Percentiles rank a stretch among this genome's conserved stretches.
Evolutionary conservation across 2,888 invertebrate species (phyloP).

Genomic region (Loripinus fragilis): DNA sequence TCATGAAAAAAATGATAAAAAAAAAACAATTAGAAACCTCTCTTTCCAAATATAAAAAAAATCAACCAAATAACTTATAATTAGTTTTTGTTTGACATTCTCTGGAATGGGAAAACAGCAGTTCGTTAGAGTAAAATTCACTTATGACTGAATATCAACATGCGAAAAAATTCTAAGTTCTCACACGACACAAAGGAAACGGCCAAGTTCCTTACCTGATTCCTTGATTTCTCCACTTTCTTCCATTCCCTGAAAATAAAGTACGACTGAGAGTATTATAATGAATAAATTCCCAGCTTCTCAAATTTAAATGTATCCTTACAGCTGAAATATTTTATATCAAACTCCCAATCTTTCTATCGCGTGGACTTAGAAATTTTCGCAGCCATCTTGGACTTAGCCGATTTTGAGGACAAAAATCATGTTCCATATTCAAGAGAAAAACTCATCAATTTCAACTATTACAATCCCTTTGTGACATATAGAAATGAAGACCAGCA

Average conservation of each 20-base stretch:
- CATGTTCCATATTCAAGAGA: constrained; percentile 30
- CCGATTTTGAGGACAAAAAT: constrained; percentile 60
- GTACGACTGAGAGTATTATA: background rate
- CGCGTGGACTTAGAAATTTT: constrained; percentile 77
- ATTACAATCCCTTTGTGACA: background rate
- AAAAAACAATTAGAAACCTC: too few species aligned
- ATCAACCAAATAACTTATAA: too few species aligned
- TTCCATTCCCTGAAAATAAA: constrained; percentile 50
- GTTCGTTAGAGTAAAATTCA: too few species aligned
- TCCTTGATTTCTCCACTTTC: constrained; percentile 40
- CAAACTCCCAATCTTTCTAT: constrained; percentile 39
- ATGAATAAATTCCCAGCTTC: background rate
- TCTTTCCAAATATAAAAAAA: too few species aligned
- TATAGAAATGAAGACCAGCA: constrained; percentile 30
- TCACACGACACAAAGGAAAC: constrained; percentile 28
- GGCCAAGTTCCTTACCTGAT: constrained; percentile 55
- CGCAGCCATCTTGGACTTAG: constrained; percentile 80
- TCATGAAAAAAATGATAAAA: too few species aligned
- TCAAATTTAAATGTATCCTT: background rate
- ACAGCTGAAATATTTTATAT: constrained; percentile 17
- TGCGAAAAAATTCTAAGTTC: constrained; percentile 53
- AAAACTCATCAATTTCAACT: constrained; percentile 23
- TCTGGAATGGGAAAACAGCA: too few species aligned
- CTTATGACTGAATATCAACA: too few species aligned
- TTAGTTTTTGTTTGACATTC: too few species aligned